phyloP scores from a whole-genome alignment of 2,888 invertebrate genomes.

The Hypomecis punctinalis region DNA sequence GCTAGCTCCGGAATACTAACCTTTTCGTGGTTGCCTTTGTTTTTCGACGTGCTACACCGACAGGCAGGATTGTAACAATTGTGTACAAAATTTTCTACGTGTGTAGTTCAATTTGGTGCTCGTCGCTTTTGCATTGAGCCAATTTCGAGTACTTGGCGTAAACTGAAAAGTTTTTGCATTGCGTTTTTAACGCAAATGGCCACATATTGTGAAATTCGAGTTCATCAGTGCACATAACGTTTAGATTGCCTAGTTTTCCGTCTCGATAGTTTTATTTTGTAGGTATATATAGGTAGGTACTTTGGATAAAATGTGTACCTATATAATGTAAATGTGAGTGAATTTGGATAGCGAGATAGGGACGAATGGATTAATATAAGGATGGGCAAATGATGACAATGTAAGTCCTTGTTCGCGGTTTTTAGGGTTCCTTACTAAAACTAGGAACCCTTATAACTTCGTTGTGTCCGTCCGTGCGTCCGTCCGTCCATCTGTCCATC shows the following conservation, averaged over 20 bases:
- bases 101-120: not conserved
- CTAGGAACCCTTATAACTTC: too few relatives aligned
- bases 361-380: too few relatives aligned
- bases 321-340: too few relatives aligned
- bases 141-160: not conserved
- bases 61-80: not conserved
- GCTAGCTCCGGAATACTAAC: not conserved
- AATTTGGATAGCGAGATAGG: too few relatives aligned
- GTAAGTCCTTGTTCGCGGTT: too few relatives aligned
- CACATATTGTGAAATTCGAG: conserved; percentile 18
- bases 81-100: too few relatives aligned
- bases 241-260: conserved; percentile 18
- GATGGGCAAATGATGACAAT: too few relatives aligned
- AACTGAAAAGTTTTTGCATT: conserved; percentile 7
- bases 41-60: not conserved
- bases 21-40: not conserved
- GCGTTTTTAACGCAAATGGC: not conserved
- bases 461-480: too few relatives aligned
- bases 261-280: not conserved
- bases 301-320: too few relatives aligned
- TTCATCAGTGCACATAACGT: conserved; percentile 11
- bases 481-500: too few relatives aligned
- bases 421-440: too few relatives aligned
- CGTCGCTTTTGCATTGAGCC: not conserved
- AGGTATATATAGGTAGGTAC: not conserved